Evolutionary conservation across 2,113 vertebrate species (phyloP), one percentile per base, ranked within the genome.

Genomic region (Labrus mixtus): DNA sequence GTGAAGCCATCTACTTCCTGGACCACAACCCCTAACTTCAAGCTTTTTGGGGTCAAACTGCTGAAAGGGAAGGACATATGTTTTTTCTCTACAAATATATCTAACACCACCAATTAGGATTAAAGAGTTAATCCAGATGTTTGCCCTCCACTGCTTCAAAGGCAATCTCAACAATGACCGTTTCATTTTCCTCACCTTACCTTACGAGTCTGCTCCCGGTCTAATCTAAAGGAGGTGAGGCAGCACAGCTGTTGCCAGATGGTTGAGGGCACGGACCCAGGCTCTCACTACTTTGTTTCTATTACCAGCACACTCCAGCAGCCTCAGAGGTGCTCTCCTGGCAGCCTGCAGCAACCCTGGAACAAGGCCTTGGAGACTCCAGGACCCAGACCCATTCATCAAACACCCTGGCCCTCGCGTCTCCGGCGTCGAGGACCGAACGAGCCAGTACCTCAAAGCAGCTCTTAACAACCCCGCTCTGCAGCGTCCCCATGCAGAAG

Each of bases 351-450:
- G 72, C 51, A 70, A 64, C 79, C 79, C 68, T 73, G 60, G 75
- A 74, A 89, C 62, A 82, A 81, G 78, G 61, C 83, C 72, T 73
- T 51, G n/a, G 84, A 87, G 84, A 81, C 68, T 84, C 71, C 41
- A 66, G 68, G 78, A 86, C 83, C 86, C 73, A 85, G 51, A 83
- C 69, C 57, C 46, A 85, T 86, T 81, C 80, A 86, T 88, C 86
- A 88, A 48, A 81, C 22, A 29, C 37, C 4, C 25, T 63, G 63
- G 41, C 76, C 23, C 57, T 54, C n/a, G 4, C 50, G 45, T 78
- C 69, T 78, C 50, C 17, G 12, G 33, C 22, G 25, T 19, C 36
- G 45, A 78, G 45, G 61, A 56, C 76, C 68, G 57, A 59, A 60
- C 59, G 59, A 68, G 74, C 55, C 73, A 69, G 72, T 78, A n/a